These are phyloP conservation scores for Eufriesea mexicana DNA, from an alignment of 1,140 invertebrate genomes.

Conservation along the genomic window DNA sequence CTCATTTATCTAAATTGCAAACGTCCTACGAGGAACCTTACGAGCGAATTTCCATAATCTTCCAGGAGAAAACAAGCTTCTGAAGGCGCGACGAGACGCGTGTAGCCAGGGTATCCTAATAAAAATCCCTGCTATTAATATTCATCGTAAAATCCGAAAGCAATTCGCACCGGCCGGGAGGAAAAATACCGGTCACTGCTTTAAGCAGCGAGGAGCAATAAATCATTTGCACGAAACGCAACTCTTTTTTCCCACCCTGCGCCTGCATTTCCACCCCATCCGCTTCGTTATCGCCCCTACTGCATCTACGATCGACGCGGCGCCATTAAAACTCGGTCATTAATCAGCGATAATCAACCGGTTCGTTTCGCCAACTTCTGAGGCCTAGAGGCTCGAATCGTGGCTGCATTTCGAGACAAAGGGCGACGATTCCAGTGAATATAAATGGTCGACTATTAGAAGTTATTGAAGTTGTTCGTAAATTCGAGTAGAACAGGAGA, in stretches of 20 bases:
- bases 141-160: constrained; percentile 16
- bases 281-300: background rate
- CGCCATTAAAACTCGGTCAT: background rate
- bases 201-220: constrained; percentile 6
- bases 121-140: constrained; percentile 19
- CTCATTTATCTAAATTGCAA: background rate
- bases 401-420: background rate
- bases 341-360: background rate
- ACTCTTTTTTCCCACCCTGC: background rate
- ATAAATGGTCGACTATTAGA: too few species aligned
- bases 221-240: constrained; percentile 20
- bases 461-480: too few species aligned
- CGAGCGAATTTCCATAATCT: background rate
- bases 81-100: background rate
- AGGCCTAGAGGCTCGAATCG: background rate
- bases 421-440: background rate
- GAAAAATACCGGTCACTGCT: constrained; percentile 17
- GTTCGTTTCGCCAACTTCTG: background rate
- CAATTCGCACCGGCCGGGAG: background rate
- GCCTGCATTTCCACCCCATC: background rate
- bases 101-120: background rate
- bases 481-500: too few species aligned
- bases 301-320: background rate
- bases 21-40: background rate
- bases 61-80: too few species aligned